Percentiles rank a stretch among this genome's conserved stretches.
Conservation (phyloP, 53 echinoderm and acorn worm species). For the Hippasteria phrygiana region DNA sequence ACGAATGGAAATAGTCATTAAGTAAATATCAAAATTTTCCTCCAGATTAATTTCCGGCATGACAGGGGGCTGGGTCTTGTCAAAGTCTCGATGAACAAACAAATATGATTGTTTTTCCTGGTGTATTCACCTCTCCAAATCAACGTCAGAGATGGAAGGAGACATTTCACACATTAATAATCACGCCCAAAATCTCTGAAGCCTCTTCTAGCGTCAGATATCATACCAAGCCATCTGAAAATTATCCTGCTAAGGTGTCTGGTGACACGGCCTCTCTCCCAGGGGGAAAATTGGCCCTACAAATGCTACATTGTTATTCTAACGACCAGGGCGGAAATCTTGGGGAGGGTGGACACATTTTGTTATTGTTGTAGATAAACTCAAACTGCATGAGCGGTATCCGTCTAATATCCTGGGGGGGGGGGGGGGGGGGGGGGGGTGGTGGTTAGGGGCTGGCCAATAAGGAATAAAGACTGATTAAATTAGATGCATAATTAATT, state of each 20-base stretch:
- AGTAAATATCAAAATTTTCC: too few species aligned
- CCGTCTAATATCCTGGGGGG: background rate
- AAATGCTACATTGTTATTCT: conserved; percentile 51
- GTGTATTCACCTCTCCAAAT: background rate
- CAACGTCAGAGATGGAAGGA: background rate
- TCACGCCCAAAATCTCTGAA: background rate
- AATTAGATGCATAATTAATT: conserved; percentile 31
- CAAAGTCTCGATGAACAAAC: too few species aligned
- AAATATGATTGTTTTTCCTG: background rate
- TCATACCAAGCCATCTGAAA: background rate
- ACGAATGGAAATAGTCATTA: too few species aligned
- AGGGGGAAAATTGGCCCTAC: background rate
- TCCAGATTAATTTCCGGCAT: too few species aligned
- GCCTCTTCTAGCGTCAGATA: background rate
- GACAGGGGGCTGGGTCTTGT: too few species aligned
- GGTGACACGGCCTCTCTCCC: conserved; percentile 14
- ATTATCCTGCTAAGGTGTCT: conserved; percentile 6
- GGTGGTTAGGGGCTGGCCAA: background rate
- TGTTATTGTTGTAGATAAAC: conserved; percentile 37
- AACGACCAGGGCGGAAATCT: conserved; percentile 10
- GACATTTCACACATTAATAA: background rate
- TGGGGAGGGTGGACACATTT: conserved; percentile 2
- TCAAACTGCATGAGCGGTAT: background rate
- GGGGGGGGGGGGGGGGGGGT: background rate
- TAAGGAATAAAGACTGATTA: background rate